These are phyloP conservation scores for Morpho achilles DNA, from an alignment of 2,888 invertebrate genomes.

Conservation along the genomic window DNA sequence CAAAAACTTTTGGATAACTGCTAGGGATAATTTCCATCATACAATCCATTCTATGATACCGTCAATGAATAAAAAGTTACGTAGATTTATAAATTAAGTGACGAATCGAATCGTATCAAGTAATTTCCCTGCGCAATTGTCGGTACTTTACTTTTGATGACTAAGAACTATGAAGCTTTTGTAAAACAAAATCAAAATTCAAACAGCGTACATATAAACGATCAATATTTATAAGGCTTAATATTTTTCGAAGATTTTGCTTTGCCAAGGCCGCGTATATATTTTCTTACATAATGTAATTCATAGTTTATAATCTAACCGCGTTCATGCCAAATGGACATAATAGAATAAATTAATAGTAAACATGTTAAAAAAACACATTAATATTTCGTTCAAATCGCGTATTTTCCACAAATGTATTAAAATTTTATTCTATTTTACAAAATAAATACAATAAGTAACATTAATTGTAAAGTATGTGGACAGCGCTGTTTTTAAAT, in stretches of 20 bases:
- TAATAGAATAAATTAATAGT: constrained; percentile 5
- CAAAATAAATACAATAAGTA: not conserved
- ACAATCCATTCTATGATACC: too few species aligned
- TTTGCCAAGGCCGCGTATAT: constrained; percentile 14
- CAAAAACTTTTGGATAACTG: too few species aligned
- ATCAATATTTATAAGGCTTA: constrained; percentile 27
- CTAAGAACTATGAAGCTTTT: constrained; percentile 16
- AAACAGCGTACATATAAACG: constrained; percentile 7
- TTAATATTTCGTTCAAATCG: constrained; percentile 7
- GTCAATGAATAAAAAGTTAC: too few species aligned
- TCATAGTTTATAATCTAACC: constrained; percentile 9
- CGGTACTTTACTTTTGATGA: constrained; percentile 28
- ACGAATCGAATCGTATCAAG: constrained; percentile 2
- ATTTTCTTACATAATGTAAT: constrained; percentile 13
- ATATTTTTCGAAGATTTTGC: constrained; percentile 15
- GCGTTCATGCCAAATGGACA: constrained; percentile 4
- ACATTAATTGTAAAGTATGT: too few species aligned
- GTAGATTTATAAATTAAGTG: not conserved
- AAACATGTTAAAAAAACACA: constrained; percentile 9
- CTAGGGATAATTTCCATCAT: too few species aligned
- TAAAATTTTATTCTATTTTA: not conserved
- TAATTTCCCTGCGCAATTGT: constrained; percentile 5
- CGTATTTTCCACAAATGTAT: not conserved
- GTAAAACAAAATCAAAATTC: constrained; percentile 21
- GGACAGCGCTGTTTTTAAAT: too few species aligned